Conservation (phyloP, 2,113 vertebrate species). For the Hypomesus transpacificus region DNA sequence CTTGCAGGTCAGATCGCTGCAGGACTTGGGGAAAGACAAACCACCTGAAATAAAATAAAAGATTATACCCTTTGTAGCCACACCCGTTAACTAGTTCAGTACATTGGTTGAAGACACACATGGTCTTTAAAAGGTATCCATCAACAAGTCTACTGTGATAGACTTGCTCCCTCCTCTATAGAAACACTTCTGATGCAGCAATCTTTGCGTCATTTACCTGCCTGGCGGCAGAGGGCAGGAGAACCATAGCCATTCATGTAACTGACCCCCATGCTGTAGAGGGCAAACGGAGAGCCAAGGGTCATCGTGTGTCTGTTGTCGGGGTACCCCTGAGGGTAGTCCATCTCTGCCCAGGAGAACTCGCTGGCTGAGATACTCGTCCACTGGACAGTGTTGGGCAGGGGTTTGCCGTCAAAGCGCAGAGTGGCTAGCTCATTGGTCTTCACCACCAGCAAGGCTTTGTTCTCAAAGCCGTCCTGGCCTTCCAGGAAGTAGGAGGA, state of each 20-base stretch:
- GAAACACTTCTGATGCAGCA: too few relatives aligned
- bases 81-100: too few relatives aligned
- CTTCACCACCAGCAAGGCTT: constrained; percentile 62
- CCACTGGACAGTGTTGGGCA: constrained; percentile 57
- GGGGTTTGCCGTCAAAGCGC: constrained; percentile 43
- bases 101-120: too few relatives aligned
- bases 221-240: constrained; percentile 56
- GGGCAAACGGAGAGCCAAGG: constrained; percentile 55
- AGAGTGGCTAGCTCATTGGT: constrained; percentile 33
- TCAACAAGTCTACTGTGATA: too few relatives aligned
- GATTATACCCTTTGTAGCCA: too few relatives aligned
- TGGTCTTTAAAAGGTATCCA: too few relatives aligned
- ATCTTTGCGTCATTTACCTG: constrained; percentile 42
- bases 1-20: constrained; percentile 46
- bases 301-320: constrained; percentile 31
- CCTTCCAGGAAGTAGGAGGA: constrained; percentile 62
- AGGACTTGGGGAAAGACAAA: constrained; percentile 21
- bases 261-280: constrained; percentile 67
- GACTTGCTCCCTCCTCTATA: too few relatives aligned
- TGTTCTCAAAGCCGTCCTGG: constrained; percentile 48
- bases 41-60: too few relatives aligned
- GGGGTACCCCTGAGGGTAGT: constrained; percentile 24
- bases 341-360: constrained; percentile 69
- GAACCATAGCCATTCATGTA: constrained; percentile 63
- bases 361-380: constrained; percentile 51